phyloP scores from a whole-genome alignment of 2,113 vertebrate genomes.

The Malurus alboscapulatus region DNA sequence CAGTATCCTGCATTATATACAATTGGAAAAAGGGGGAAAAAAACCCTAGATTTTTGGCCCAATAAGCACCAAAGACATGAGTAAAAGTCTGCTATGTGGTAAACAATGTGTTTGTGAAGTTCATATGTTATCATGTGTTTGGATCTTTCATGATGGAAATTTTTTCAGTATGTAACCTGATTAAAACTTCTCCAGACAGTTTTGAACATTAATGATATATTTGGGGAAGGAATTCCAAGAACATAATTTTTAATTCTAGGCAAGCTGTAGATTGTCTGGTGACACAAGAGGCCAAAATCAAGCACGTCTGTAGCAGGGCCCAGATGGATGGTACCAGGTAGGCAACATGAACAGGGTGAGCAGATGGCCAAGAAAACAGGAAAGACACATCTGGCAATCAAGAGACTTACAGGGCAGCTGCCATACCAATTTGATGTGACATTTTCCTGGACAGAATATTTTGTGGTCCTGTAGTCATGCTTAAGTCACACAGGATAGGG shows the following conservation, averaged over 20 bases:
- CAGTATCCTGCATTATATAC: background rate
- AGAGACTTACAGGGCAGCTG: background rate
- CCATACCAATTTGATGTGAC: background rate
- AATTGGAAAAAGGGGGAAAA: background rate
- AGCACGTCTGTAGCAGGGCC: background rate
- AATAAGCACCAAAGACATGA: background rate
- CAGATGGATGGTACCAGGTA: background rate
- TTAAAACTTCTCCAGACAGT: background rate
- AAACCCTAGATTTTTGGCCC: background rate
- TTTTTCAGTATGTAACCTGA: background rate
- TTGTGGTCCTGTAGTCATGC: accelerated
- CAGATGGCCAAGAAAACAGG: background rate
- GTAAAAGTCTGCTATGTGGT: background rate
- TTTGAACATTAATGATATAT: background rate
- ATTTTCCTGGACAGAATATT: background rate
- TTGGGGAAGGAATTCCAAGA: background rate
- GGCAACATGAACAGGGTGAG: background rate
- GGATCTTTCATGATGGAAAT: background rate
- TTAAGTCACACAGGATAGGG: background rate
- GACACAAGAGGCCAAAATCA: background rate
- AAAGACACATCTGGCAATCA: background rate
- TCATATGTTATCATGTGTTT: background rate
- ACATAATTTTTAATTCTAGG: background rate
- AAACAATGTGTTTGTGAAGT: background rate
- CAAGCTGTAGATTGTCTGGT: background rate